Percentiles rank a stretch among this genome's conserved stretches.
Evolutionary conservation across 2,797 vertebrate genomes (phyloP).

Genomic region (Varecia variegata): DNA sequence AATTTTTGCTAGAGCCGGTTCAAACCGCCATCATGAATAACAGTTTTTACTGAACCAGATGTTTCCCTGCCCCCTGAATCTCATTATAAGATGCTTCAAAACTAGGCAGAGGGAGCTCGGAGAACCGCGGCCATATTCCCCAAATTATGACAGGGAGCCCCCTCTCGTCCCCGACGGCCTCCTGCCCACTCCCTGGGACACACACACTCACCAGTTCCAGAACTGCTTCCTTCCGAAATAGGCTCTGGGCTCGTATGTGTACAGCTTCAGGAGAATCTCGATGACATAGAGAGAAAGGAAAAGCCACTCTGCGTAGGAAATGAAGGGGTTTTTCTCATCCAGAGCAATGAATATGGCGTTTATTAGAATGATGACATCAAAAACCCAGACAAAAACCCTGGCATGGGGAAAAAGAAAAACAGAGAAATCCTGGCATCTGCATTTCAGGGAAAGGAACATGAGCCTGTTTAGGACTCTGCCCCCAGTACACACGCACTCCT

Average conservation of each 20-base stretch:
- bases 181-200: too few relatives aligned
- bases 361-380: constrained; percentile 92
- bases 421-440: neutral
- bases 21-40: neutral
- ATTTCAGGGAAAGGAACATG: neutral
- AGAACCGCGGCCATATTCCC: too few relatives aligned
- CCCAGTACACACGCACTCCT: too few relatives aligned
- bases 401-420: neutral
- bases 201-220: constrained; percentile 93
- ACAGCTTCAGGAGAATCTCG: constrained; percentile 95
- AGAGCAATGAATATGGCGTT: constrained; percentile 95
- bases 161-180: fast-evolving
- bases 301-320: constrained; percentile 91
- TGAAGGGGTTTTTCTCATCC: constrained; percentile 90
- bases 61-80: neutral
- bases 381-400: constrained; percentile 92
- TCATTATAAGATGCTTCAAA: neutral
- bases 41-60: neutral
- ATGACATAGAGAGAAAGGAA: constrained; percentile 92
- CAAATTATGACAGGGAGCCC: neutral
- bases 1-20: neutral
- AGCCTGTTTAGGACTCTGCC: neutral
- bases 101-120: neutral
- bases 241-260: constrained; percentile 89
- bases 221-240: constrained; percentile 93